These are phyloP conservation scores for Oryzias melastigma DNA, from an alignment of 2,113 vertebrate species.

Conservation along the genomic window DNA sequence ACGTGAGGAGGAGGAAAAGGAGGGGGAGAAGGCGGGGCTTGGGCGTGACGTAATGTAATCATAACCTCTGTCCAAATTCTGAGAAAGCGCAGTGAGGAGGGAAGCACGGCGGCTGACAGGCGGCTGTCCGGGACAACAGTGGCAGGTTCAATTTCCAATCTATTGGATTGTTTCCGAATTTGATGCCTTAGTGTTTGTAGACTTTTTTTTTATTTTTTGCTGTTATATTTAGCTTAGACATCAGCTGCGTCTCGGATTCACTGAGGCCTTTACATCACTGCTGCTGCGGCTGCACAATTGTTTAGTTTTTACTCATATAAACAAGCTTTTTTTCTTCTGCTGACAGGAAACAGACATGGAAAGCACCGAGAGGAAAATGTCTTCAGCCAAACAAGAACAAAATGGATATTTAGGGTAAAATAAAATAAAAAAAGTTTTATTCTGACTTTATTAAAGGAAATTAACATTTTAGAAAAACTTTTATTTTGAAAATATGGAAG, in stretches of 20 bases:
- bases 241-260: too few species aligned
- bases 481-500: too few species aligned
- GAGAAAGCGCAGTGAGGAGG: not conserved
- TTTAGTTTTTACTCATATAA: slow-evolving; percentile 5
- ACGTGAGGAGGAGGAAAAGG: slow-evolving; percentile 17
- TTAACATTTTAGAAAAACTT: too few species aligned
- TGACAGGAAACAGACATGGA: slow-evolving; percentile 45
- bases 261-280: too few species aligned
- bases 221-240: too few species aligned
- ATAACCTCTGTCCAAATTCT: too few species aligned
- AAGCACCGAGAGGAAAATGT: not conserved
- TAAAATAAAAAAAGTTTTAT: not conserved
- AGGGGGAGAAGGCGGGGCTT: not conserved
- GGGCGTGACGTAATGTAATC: not conserved
- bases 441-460: not conserved
- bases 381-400: slow-evolving; percentile 3
- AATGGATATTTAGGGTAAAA: slow-evolving; percentile 55
- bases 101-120: not conserved
- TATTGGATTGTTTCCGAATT: not conserved
- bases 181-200: too few species aligned
- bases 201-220: too few species aligned
- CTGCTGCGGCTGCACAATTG: not conserved
- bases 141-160: not conserved
- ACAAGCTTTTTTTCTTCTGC: not conserved
- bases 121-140: not conserved